Evolutionary conservation across 2,888 invertebrate species (phyloP), one percentile per base, ranked within the genome.

Genomic region (Trachelus iudaicus): DNA sequence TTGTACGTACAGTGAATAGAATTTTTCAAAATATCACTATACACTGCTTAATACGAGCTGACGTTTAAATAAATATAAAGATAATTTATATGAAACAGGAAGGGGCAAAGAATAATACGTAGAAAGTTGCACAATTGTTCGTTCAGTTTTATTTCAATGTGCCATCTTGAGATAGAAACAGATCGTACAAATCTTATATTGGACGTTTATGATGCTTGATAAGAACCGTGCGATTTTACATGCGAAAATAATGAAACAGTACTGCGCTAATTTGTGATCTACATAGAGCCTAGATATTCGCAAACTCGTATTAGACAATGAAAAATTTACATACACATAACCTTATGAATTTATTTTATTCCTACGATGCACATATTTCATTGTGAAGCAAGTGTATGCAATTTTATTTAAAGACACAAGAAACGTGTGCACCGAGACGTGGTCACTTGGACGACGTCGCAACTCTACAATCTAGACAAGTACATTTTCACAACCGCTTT

Each of bases 401-500:
- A 56, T 56, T 56, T 56, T 23, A 23, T 56, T 56, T 56, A 56
- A 56, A 56, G 56, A 56, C 56, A 56, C 3, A 56, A 56, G 23
- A 56, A 56, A 6, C 56, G 56, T 9, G 56, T 40, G 15, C 56
- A 23, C 15, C 56, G 56, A 56, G 56, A 23, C 56, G 56, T 56
- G 56, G 9, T 15, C 56, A 56, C 23, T 6, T 56, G 2, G 23
- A 56, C 15, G 40, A 40, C 56, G 56, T 56, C 56, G 56, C 56
- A 56, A 56, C 9, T 56, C 56, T 56, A 23, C 9, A 1, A 9
- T 11, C 23, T 56, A 56, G 56, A 56, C 9, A 23, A 56, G 23
- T 56, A 56, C 81, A 88, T 89, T 89, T 89, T 88, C 88, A 87
- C 88, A 86, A 87, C 87, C 85, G 85, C 88, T 87, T 89, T 88